Percentiles rank a stretch among this genome's conserved stretches.
Conservation (phyloP, 2,113 vertebrate species). For the Cyanoderma ruficeps region DNA sequence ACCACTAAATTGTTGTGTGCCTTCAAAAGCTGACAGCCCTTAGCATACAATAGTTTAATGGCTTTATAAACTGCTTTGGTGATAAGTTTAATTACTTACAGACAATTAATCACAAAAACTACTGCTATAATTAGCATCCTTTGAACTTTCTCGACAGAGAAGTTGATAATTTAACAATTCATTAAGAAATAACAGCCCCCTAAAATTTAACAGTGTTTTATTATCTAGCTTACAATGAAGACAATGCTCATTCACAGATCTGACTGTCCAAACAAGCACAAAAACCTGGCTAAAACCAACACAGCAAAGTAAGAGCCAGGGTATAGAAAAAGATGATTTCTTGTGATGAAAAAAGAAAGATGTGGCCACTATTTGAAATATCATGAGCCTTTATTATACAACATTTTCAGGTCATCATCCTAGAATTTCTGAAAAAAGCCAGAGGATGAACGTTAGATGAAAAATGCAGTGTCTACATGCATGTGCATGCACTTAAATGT, state of each 20-base stretch:
- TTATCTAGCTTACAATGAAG: not conserved
- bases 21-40: not conserved
- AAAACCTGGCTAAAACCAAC: not conserved
- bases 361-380: not conserved
- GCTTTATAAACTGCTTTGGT: not conserved
- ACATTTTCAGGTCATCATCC: not conserved
- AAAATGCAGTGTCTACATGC: not conserved
- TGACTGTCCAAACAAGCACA: not conserved
- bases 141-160: not conserved
- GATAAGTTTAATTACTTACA: not conserved
- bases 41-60: not conserved
- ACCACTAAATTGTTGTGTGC: not conserved
- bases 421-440: not conserved
- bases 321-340: not conserved
- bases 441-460: not conserved
- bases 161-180: not conserved
- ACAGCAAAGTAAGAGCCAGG: not conserved
- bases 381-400: not conserved
- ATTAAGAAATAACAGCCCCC: not conserved
- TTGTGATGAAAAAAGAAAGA: not conserved
- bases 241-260: not conserved
- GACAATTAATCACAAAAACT: not conserved
- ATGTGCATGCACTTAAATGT: too few relatives aligned
- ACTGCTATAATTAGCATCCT: not conserved
- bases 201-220: not conserved